Conservation (phyloP, 2,113 vertebrate species). For the Phylloscopus trochiloides region DNA sequence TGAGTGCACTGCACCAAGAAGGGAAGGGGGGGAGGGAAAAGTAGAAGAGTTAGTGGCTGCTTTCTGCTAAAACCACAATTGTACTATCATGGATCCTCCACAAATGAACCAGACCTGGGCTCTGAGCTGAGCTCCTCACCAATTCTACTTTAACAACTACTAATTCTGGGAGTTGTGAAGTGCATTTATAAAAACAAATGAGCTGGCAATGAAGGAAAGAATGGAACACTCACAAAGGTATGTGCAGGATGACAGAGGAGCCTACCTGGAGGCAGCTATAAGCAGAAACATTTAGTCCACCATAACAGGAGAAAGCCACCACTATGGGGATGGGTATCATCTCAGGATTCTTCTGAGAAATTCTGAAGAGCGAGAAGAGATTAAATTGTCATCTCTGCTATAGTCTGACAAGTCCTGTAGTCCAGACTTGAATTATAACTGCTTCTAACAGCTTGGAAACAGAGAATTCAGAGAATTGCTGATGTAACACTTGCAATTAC, state of each 20-base stretch:
- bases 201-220: conserved; percentile 3
- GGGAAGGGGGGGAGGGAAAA: neutral
- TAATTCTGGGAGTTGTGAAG: conserved; percentile 11
- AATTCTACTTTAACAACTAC: neutral
- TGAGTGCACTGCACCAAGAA: neutral
- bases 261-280: conserved; percentile 66
- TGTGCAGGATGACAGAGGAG: conserved; percentile 30
- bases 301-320: conserved; percentile 65
- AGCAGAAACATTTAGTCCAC: conserved; percentile 65
- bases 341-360: conserved; percentile 69
- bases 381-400: conserved; percentile 58
- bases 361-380: conserved; percentile 66
- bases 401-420: conserved; percentile 18
- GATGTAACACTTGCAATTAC: neutral
- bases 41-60: conserved; percentile 1
- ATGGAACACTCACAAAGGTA: conserved; percentile 4
- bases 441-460: conserved; percentile 31
- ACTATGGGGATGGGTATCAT: conserved; percentile 57
- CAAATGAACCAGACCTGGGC: neutral
- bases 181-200: conserved; percentile 19
- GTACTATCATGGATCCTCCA: neutral
- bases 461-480: conserved; percentile 11
- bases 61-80: neutral
- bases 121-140: neutral
- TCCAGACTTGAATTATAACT: conserved; percentile 1